Percentiles rank a stretch among this genome's conserved stretches.
These are phyloP conservation scores for Eremophila alpestris DNA, from an alignment of 2,797 vertebrate genomes.

Conservation along the genomic window DNA sequence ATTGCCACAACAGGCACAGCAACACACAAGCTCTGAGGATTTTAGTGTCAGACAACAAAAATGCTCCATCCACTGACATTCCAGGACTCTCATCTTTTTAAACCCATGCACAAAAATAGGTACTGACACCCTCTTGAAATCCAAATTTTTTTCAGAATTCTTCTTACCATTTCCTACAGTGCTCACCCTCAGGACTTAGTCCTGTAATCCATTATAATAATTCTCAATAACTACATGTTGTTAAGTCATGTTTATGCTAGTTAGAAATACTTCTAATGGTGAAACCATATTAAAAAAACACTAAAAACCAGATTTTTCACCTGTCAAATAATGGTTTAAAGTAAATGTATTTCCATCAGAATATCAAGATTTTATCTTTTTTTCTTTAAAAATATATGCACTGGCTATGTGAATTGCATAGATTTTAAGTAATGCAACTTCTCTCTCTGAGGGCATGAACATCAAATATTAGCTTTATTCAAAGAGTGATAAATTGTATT, in stretches of 20 bases:
- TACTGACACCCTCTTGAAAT: neutral
- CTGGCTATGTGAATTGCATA: rapidly evolving
- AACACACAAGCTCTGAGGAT: neutral
- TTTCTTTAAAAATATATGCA: neutral
- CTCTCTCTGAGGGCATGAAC: neutral
- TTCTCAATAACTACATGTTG: neutral
- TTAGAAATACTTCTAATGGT: neutral
- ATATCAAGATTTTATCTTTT: neutral
- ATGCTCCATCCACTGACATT: neutral
- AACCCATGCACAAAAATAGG: neutral
- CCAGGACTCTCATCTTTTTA: neutral
- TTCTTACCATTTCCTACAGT: neutral
- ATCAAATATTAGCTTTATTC: neutral
- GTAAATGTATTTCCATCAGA: neutral
- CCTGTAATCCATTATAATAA: neutral
- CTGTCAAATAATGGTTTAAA: neutral
- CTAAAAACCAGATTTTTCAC: neutral
- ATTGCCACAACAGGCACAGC: neutral
- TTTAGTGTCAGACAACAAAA: neutral
- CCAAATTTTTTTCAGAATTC: neutral
- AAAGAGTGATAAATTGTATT: neutral
- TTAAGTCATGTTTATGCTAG: neutral
- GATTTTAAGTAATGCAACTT: neutral
- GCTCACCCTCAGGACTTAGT: neutral
- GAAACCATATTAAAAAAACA: neutral